A percentile compares a stretch with the other conserved stretches of the same genome.
Evolutionary conservation across 2,113 vertebrate species (phyloP).

Genomic region (Calidris pygmaea): DNA sequence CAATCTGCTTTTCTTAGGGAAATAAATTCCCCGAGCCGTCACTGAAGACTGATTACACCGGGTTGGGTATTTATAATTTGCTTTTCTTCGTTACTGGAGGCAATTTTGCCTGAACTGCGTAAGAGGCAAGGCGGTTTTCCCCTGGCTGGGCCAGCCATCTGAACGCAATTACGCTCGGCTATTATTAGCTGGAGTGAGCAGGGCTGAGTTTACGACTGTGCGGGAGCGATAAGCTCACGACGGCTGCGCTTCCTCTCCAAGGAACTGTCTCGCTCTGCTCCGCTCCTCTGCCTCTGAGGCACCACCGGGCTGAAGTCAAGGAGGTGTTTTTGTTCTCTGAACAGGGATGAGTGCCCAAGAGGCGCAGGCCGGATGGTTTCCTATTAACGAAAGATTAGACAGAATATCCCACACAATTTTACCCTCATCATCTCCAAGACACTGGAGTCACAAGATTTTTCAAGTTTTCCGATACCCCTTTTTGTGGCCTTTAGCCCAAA

Average conservation of each 20-base stretch:
- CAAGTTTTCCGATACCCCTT: background rate
- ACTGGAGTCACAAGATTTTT: accelerated
- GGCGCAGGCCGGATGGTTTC: accelerated
- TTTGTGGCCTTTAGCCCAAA: background rate
- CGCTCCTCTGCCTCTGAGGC: background rate
- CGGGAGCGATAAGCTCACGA: background rate
- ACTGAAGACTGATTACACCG: background rate
- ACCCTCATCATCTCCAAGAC: background rate
- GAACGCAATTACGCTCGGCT: background rate
- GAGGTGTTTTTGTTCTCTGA: background rate
- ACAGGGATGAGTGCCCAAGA: background rate
- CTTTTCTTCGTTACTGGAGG: background rate
- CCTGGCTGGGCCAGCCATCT: background rate
- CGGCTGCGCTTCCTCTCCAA: background rate
- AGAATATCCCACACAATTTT: background rate
- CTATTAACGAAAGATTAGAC: background rate
- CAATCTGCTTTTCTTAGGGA: background rate
- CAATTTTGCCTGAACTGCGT: background rate
- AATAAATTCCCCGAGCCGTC: background rate
- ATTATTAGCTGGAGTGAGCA: background rate
- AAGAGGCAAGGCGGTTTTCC: background rate
- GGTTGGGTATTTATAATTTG: background rate
- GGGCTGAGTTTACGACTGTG: background rate
- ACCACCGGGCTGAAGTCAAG: accelerated
- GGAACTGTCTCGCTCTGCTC: background rate